A percentile compares a stretch with the other conserved stretches of the same genome.
Conservation (phyloP, 2,113 vertebrate species). For the Canis aureus region DNA sequence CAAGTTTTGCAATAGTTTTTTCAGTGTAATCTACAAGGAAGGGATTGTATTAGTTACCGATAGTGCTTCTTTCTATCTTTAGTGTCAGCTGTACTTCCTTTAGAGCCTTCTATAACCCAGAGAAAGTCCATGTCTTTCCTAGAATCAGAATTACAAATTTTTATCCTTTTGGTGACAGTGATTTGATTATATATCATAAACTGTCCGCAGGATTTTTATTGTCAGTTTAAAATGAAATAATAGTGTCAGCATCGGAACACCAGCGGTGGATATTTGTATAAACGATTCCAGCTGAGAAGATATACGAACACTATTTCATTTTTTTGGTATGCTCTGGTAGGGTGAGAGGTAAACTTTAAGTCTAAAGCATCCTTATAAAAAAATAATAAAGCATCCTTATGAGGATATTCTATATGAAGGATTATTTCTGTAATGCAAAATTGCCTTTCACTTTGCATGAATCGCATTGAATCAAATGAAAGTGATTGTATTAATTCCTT, state of each 20-base stretch:
- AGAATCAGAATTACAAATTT: slow-evolving; percentile 12
- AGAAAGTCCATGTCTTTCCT: neutral
- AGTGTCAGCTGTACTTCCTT: neutral
- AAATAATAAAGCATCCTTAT: neutral
- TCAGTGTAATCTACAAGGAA: neutral
- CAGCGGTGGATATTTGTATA: neutral
- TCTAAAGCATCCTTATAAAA: neutral
- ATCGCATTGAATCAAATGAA: slow-evolving; percentile 34
- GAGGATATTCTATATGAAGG: neutral
- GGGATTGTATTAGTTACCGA: neutral
- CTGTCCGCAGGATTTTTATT: slow-evolving; percentile 58
- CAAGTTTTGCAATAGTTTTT: neutral
- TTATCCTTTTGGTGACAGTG: slow-evolving; percentile 58
- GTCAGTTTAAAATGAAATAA: slow-evolving; percentile 68
- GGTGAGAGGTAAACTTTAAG: neutral
- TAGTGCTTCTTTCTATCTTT: neutral
- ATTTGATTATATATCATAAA: slow-evolving; percentile 63
- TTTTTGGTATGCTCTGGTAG: neutral
- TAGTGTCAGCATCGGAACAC: neutral
- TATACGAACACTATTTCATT: neutral
- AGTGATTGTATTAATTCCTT: slow-evolving; percentile 22
- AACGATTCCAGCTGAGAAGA: neutral
- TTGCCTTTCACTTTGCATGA: slow-evolving; percentile 58
- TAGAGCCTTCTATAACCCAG: neutral
- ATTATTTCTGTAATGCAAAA: slow-evolving; percentile 29